Evolutionary conservation across 2,113 vertebrate species (phyloP).

Genomic region (Gnathonemus echidnorhynchus): DNA sequence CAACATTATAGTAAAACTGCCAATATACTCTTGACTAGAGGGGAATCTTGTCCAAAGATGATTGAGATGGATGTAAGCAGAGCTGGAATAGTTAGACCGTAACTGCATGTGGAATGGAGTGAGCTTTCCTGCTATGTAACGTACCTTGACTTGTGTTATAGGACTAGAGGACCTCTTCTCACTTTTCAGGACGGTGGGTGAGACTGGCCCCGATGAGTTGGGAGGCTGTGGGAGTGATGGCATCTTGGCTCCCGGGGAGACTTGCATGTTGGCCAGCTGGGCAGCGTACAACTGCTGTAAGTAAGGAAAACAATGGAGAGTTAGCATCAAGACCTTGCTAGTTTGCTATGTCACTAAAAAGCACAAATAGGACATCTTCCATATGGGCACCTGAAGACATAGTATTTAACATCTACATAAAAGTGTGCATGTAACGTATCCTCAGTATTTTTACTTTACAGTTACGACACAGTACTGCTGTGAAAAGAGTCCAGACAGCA

Average conservation of each 20-base stretch:
- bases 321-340: conserved; percentile 58
- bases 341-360: conserved; percentile 48
- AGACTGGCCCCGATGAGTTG: conserved; percentile 81
- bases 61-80: not conserved
- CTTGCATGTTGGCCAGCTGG: conserved; percentile 98
- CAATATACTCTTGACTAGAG: not conserved
- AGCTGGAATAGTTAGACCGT: not conserved
- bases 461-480: not conserved
- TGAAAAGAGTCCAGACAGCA: not conserved
- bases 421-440: not conserved
- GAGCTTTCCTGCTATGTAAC: not conserved
- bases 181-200: conserved; percentile 92
- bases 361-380: conserved; percentile 43
- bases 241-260: conserved; percentile 98
- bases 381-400: not conserved
- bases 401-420: not conserved
- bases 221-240: conserved; percentile 85
- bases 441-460: not conserved
- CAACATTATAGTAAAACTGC: not conserved
- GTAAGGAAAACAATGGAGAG: conserved; percentile 50
- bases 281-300: conserved; percentile 96
- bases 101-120: not conserved
- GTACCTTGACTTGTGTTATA: conserved; percentile 92
- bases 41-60: not conserved
- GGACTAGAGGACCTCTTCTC: conserved; percentile 97